Percentiles rank a stretch among this genome's conserved stretches.
These are phyloP conservation scores for Trachurus trachurus DNA, from an alignment of 2,797 vertebrate species.

Conservation along the genomic window DNA sequence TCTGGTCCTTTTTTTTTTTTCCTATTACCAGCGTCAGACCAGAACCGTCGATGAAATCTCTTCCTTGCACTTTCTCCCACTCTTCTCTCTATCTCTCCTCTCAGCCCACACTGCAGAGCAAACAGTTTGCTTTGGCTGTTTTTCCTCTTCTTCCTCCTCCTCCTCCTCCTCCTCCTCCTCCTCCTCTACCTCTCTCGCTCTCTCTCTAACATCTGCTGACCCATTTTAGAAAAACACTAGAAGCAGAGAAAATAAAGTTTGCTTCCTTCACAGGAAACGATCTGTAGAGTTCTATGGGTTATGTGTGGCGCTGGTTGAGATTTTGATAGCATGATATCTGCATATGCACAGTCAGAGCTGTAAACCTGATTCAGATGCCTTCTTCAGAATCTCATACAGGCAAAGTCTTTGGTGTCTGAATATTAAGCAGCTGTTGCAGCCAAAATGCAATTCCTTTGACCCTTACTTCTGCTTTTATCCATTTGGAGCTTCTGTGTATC, in stretches of 20 bases:
- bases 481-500: slow-evolving; percentile 4
- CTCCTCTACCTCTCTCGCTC: slow-evolving; percentile 41
- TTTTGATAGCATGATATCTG: slow-evolving; percentile 34
- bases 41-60: slow-evolving; percentile 56
- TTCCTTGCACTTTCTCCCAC: slow-evolving; percentile 58
- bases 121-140: slow-evolving; percentile 83
- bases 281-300: slow-evolving; percentile 55
- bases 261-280: slow-evolving; percentile 78
- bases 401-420: slow-evolving; percentile 27
- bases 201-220: slow-evolving; percentile 85
- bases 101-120: slow-evolving; percentile 77
- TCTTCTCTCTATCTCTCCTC: slow-evolving; percentile 66
- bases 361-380: slow-evolving; percentile 44
- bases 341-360: slow-evolving; percentile 32
- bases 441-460: slow-evolving; percentile 29
- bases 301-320: slow-evolving; percentile 29
- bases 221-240: slow-evolving; percentile 83
- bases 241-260: slow-evolving; percentile 73
- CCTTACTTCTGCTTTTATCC: slow-evolving; percentile 14
- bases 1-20: slow-evolving; percentile 18
- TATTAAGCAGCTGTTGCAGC: slow-evolving; percentile 34
- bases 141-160: slow-evolving; percentile 59
- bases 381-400: slow-evolving; percentile 14
- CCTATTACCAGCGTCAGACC: slow-evolving; percentile 28
- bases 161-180: slow-evolving; percentile 31